phyloP scores from a whole-genome alignment of 2,888 invertebrate genomes.

The Oxycera nigricornis region DNA sequence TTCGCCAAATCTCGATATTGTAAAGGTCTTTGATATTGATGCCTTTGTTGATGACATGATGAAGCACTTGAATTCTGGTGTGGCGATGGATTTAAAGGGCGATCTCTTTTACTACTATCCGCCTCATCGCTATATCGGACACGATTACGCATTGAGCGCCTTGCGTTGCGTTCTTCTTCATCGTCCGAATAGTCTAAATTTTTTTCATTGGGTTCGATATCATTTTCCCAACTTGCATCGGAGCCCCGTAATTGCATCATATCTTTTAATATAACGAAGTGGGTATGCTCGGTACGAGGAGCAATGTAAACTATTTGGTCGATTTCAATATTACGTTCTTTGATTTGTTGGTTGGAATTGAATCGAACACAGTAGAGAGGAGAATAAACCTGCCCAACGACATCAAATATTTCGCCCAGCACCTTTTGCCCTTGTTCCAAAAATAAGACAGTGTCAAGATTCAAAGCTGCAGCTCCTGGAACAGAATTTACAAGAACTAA shows the following conservation, averaged over 20 bases:
- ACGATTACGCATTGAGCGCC: slow-evolving; percentile 58
- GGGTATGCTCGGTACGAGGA: slow-evolving; percentile 77
- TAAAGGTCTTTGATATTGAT: neutral
- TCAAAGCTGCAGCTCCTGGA: slow-evolving; percentile 77
- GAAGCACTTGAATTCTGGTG: too few relatives aligned
- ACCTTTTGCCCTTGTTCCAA: slow-evolving; percentile 78
- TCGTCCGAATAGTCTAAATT: slow-evolving; percentile 87
- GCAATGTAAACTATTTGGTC: slow-evolving; percentile 84
- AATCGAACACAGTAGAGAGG: slow-evolving; percentile 93
- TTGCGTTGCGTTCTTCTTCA: slow-evolving; percentile 75
- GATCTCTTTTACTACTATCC: slow-evolving; percentile 39
- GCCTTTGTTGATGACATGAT: slow-evolving; percentile 47
- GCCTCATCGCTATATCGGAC: slow-evolving; percentile 55
- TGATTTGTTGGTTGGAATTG: slow-evolving; percentile 79
- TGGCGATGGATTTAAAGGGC: neutral
- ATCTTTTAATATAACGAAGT: slow-evolving; percentile 76
- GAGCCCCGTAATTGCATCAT: slow-evolving; percentile 80
- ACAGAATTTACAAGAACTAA: slow-evolving; percentile 79
- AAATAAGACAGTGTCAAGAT: slow-evolving; percentile 88
- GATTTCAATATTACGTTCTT: slow-evolving; percentile 69
- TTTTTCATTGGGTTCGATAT: slow-evolving; percentile 78
- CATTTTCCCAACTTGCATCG: slow-evolving; percentile 88
- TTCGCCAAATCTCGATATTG: neutral
- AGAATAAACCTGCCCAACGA: slow-evolving; percentile 84
- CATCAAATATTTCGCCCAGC: slow-evolving; percentile 86